Conservation (phyloP, 37 sponge, comb jelly and placozoan genomes). For the Geodia barretti region DNA sequence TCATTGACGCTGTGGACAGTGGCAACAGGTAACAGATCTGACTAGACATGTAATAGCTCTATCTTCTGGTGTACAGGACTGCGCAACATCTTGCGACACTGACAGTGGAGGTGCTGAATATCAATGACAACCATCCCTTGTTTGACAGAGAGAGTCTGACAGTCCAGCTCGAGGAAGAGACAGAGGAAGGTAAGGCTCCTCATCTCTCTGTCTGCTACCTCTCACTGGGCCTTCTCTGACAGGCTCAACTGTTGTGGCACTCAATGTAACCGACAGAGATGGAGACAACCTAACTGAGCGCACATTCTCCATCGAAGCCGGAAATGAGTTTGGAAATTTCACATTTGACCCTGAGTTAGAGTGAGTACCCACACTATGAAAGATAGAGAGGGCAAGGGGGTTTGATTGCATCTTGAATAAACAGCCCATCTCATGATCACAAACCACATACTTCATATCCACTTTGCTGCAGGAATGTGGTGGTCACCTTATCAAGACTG, state of each 20-base stretch:
- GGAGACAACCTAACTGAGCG: constrained; percentile 10
- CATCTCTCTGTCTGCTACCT: constrained; percentile 8
- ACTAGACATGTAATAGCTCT: too few relatives aligned
- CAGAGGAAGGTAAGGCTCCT: neutral
- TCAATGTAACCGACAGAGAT: constrained; percentile 18
- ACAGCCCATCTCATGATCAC: neutral
- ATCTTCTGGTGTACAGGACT: too few relatives aligned
- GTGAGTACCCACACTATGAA: neutral
- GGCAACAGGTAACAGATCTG: too few relatives aligned
- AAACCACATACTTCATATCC: neutral
- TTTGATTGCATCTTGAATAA: neutral
- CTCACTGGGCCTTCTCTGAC: constrained; percentile 10
- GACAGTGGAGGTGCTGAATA: constrained; percentile 27
- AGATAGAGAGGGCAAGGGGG: neutral
- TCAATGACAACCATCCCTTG: constrained; percentile 45
- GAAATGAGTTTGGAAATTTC: constrained; percentile 8
- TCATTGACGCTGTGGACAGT: constrained; percentile 23
- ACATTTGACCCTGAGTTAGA: constrained; percentile 4
- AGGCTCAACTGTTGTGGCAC: neutral
- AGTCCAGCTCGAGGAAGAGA: neutral
- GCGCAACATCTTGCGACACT: neutral
- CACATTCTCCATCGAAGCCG: neutral
- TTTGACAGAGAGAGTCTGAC: neutral
- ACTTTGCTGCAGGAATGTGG: neutral
- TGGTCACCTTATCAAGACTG: constrained; percentile 10